Percentiles rank a stretch among this genome's conserved stretches.
These are phyloP conservation scores for Rissa tridactyla DNA, from an alignment of 2,113 vertebrate species.

Conservation along the genomic window DNA sequence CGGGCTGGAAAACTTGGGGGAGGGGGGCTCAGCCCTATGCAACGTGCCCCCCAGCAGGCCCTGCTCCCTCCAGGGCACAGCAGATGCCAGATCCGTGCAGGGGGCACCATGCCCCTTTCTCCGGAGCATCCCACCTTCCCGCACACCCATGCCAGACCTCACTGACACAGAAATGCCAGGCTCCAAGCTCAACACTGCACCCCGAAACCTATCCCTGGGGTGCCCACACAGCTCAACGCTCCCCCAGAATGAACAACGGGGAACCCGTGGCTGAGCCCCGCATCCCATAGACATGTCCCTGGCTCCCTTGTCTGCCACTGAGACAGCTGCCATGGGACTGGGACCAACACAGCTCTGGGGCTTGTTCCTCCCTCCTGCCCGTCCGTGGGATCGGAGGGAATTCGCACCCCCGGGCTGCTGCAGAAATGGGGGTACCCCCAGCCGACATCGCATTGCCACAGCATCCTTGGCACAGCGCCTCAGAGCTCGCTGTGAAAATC, in stretches of 20 bases:
- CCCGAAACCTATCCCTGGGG: background rate
- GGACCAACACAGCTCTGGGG: fast-evolving
- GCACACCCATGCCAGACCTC: background rate
- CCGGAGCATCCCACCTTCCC: background rate
- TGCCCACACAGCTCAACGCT: background rate
- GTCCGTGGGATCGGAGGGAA: fast-evolving
- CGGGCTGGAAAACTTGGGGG: background rate
- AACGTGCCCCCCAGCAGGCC: fast-evolving
- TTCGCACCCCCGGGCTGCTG: background rate
- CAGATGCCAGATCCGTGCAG: background rate
- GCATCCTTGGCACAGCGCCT: background rate
- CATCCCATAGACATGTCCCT: background rate
- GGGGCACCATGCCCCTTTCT: background rate
- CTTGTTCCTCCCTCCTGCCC: background rate
- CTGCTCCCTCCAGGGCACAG: background rate
- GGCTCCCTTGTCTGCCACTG: background rate
- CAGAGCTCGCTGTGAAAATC: background rate
- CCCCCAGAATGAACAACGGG: background rate
- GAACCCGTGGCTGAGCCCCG: background rate
- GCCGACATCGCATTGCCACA: background rate
- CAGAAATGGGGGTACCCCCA: background rate
- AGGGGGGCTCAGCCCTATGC: background rate
- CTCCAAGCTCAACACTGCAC: background rate
- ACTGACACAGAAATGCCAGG: background rate
- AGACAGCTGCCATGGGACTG: fast-evolving